Evolutionary conservation across 2,113 vertebrate genomes (phyloP), one percentile per base, ranked within the genome.

Genomic region (Athene cunicularia): DNA sequence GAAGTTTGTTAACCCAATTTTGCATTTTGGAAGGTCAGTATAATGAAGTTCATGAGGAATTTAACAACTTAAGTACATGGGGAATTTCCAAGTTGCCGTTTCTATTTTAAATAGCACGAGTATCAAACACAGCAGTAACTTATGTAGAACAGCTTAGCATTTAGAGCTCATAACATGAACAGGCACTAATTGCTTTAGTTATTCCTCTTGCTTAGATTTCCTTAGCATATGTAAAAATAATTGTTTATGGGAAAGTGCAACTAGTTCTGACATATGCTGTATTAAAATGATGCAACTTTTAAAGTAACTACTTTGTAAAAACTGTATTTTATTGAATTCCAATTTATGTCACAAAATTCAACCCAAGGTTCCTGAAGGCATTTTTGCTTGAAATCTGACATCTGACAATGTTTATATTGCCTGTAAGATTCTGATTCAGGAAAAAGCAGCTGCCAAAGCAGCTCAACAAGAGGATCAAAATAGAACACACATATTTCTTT

Each of bases 221-320:
- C 79, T 91, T 63, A 85, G 66, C 15, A 2, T 86, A 68, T 87
- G 35, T 80, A 23, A 80, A 98, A 97, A 88, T 82, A 83, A 95
- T 63, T 77, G 59, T 18, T 43, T 89, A 39, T 26, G 39, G 41
- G n/a, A 74, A 81, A 94, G 55, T 52, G 63, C 66, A 73, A 70
- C 12, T 35, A 93, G 70, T 79, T 95, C 89, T 88, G 11, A 6
- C 68, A 82, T 94, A 55, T 33, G 60, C 35, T 73, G 8, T 27
- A 80, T 79, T 83, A 59, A 93, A 91, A 96, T 58, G 4, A 63
- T 58, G 79, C 35, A 43, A 41, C 58, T 55, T 75, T 80, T 73
- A 58, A 91, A 71, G 52, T 17, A 74, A 83, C 22, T 91, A 53
- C 47, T 90, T 56, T 52, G 55, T 91, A 88, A 92, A 95, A 84